Percentiles rank a stretch among this genome's conserved stretches.
phyloP scores from a whole-genome alignment of 2,888 invertebrate genomes.

The Aspidiotus rigidus region DNA sequence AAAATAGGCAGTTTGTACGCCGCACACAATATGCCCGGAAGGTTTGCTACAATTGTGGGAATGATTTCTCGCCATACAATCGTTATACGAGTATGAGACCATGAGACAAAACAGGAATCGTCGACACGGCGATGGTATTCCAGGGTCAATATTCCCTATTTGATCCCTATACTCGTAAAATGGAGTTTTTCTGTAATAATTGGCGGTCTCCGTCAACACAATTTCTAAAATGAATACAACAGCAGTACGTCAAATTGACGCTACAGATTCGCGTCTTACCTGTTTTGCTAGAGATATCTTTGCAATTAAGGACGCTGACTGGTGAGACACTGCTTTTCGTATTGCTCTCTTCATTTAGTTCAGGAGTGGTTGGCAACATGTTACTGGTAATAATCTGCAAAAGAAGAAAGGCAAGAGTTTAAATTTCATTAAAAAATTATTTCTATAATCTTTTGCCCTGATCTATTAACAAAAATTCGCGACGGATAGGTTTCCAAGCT shows the following conservation, averaged over 20 bases:
- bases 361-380: slow-evolving; percentile 61
- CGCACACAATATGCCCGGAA: too few species aligned
- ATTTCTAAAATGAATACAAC: background rate
- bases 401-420: background rate
- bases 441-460: too few species aligned
- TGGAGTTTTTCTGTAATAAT: slow-evolving; percentile 25
- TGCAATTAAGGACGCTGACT: too few species aligned
- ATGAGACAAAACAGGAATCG: slow-evolving; percentile 20
- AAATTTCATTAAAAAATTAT: too few species aligned
- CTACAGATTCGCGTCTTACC: background rate
- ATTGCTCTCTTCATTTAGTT: slow-evolving; percentile 64
- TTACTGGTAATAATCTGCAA: slow-evolving; percentile 48
- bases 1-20: too few species aligned
- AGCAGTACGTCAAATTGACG: background rate
- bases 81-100: slow-evolving; percentile 9
- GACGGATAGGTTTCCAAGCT: too few species aligned
- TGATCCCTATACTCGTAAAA: slow-evolving; percentile 5
- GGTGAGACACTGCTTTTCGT: slow-evolving; percentile 15
- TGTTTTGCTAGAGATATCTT: too few species aligned
- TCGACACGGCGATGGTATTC: slow-evolving; percentile 1
- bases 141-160: background rate
- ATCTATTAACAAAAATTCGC: too few species aligned
- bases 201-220: background rate
- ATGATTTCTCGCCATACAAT: too few species aligned
- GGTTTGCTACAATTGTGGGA: too few species aligned